These are phyloP conservation scores for Myodes glareolus DNA, from an alignment of 2,113 vertebrate genomes.

Conservation along the genomic window DNA sequence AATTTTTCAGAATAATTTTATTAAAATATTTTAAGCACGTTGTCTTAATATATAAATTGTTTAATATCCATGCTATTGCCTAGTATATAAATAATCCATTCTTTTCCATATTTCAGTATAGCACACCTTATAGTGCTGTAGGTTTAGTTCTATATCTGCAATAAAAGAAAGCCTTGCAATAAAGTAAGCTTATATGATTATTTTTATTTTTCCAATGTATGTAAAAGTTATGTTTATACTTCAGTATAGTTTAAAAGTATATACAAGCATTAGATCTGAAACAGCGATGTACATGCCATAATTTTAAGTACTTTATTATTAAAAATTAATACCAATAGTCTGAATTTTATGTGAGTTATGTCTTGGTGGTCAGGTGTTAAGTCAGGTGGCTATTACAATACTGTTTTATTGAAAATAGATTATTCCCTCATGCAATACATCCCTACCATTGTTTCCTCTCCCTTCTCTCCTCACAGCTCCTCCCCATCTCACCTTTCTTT, in stretches of 20 bases:
- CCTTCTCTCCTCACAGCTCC: neutral
- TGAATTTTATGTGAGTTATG: neutral
- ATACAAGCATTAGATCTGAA: neutral
- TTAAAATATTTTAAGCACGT: neutral
- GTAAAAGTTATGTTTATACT: neutral
- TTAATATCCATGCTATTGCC: neutral
- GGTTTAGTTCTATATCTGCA: neutral
- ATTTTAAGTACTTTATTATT: neutral
- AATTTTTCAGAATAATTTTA: neutral
- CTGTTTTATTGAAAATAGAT: neutral
- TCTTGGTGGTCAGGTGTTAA: neutral
- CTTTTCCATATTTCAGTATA: neutral
- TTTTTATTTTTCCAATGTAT: neutral
- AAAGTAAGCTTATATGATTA: neutral
- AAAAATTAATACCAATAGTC: neutral
- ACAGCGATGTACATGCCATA: neutral
- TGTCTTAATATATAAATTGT: neutral
- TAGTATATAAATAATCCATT: neutral
- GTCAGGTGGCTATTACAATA: neutral
- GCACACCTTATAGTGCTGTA: neutral
- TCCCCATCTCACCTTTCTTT: fast-evolving
- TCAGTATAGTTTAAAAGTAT: neutral
- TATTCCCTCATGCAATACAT: neutral
- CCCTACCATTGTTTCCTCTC: neutral
- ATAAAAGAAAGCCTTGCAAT: neutral